Evolutionary conservation across 2,888 invertebrate genomes (phyloP), one percentile per base, ranked within the genome.

Genomic region (Polylopha cassiicola): DNA sequence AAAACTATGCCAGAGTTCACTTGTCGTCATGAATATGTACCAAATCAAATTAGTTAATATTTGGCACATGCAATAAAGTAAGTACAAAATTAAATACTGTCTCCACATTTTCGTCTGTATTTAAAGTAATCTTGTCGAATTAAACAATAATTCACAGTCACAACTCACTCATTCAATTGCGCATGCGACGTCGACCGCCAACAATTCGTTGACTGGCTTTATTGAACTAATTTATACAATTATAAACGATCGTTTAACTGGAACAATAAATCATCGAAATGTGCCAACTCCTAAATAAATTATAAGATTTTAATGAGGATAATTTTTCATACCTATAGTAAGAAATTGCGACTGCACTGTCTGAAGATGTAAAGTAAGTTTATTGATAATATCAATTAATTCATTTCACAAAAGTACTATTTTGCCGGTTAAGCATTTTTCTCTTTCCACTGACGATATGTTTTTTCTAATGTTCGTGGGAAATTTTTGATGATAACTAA

Each of bases 181-280:
- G 18, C 22, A 9, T 22, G 29, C 36, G 31, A 26, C 17, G 43
- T 20, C 43, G 43, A 43, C 39, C 44, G 46, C 15, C 34, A 24
- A 47, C 49, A 38, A 50, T 52, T 53, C 48, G 47, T 51, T 53
- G 27, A 47, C 43, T 43, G 39, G 41, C 50, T 47, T 53, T 50
- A 58, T 63, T 66, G 57, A 58, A 57, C 54, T 58, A 61, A 65
- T 60, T 61, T 57, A 56, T 50, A 44, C 43, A 37, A 41, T 28
- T 36, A 14, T 26, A 39, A 31, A 42, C 37, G 43, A 43, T 47
- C 42, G 31, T 50, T 45, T 46, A 45, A 44, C 47, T 46, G 43
- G 51, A 47, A 58, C 61, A 61, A 61, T 57, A 53, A 55, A 53
- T 48, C 48, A 53, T 51, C 50, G 54, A 58, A 55, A 55, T 54